Percentiles rank a stretch among this genome's conserved stretches.
These are phyloP conservation scores for Gambusia affinis DNA, from an alignment of 2,113 vertebrate species.

Conservation along the genomic window DNA sequence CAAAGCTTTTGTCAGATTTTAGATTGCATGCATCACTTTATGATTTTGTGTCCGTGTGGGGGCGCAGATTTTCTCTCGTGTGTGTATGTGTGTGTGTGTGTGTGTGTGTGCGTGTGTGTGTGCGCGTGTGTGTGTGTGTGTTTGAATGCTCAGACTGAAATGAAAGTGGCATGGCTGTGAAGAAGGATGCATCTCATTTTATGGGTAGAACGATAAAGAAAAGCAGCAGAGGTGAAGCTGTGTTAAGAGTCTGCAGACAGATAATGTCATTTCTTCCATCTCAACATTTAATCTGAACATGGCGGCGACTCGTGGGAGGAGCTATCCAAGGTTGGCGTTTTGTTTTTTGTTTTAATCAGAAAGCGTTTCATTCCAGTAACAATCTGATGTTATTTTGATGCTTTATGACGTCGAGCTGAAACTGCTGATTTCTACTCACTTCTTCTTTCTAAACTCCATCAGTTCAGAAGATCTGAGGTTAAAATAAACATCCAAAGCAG, in stretches of 20 bases:
- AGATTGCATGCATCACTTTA: conserved; percentile 28
- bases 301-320: conserved; percentile 59
- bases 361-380: conserved; percentile 35
- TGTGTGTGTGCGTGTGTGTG: conserved; percentile 5
- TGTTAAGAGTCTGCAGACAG: conserved; percentile 53
- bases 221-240: conserved; percentile 51
- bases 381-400: conserved; percentile 57
- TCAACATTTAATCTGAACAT: conserved; percentile 76
- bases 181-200: too few species aligned
- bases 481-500: conserved; percentile 11
- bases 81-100: conserved; percentile 2
- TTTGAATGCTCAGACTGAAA: background rate
- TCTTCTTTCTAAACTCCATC: conserved; percentile 42
- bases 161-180: background rate
- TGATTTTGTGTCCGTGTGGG: background rate
- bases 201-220: conserved; percentile 22
- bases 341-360: conserved; percentile 73
- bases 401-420: conserved; percentile 35
- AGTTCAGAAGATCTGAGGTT: conserved; percentile 20
- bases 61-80: background rate
- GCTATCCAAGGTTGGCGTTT: conserved; percentile 66
- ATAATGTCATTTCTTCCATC: conserved; percentile 60
- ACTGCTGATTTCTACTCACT: conserved; percentile 38
- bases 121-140: conserved; percentile 3
- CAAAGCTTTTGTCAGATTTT: conserved; percentile 32